phyloP scores from a whole-genome alignment of 2,797 vertebrate species.

The Neomorphus geoffroyi region DNA sequence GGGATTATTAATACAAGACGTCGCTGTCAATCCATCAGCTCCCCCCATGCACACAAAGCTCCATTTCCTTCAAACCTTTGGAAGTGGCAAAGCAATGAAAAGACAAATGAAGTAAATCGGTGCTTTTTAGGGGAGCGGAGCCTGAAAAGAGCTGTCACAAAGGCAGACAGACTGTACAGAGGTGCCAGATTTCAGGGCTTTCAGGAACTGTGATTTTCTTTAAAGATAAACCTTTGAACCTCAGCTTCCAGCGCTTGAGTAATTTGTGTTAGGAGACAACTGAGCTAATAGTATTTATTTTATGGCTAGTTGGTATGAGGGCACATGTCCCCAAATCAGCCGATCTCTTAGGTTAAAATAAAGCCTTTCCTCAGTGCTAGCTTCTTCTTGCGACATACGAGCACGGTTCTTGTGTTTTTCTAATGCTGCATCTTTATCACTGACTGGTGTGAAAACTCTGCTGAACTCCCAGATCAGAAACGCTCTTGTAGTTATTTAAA shows the following conservation, averaged over 20 bases:
- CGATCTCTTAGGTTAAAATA: neutral
- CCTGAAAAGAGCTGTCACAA: neutral
- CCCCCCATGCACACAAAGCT: rapidly evolving
- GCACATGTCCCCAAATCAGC: neutral
- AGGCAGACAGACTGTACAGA: neutral
- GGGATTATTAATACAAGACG: neutral
- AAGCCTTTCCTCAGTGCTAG: neutral
- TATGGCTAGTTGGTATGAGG: neutral
- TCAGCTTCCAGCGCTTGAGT: neutral
- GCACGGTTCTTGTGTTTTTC: neutral
- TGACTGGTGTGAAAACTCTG: neutral
- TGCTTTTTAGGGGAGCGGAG: neutral
- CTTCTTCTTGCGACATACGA: neutral
- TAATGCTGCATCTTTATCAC: neutral
- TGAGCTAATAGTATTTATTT: neutral
- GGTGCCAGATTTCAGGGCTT: neutral
- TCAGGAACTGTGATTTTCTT: neutral
- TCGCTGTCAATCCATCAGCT: neutral
- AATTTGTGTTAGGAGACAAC: neutral
- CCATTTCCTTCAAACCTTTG: neutral
- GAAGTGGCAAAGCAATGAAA: neutral
- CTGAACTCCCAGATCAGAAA: neutral
- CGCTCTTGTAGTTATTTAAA: neutral
- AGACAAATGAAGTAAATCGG: neutral
- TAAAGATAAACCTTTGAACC: neutral